Evolutionary conservation across 2,797 vertebrate species (phyloP), one percentile per base, ranked within the genome.

Genomic region (Dicrostonyx torquatus): DNA sequence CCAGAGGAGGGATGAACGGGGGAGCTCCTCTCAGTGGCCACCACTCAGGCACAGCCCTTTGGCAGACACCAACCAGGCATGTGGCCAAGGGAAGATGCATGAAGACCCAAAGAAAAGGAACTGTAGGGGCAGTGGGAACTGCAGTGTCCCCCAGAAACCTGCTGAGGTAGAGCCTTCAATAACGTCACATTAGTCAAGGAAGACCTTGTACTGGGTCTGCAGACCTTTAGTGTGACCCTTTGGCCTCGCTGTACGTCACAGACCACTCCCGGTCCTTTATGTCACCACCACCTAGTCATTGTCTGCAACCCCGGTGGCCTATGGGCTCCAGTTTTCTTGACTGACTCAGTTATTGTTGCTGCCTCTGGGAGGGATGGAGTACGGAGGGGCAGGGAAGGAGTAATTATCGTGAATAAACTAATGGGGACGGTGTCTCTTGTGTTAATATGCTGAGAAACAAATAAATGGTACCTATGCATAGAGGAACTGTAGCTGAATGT

Each of bases 291-390:
- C 34, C 62, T 68, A 76, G 60, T 64, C 43, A 6, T 55, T 92
- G 40, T 88, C 79, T n/a, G 40, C 11, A 83, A 85, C 85, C 89
- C 55, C 40, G 18, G 24, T 10, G 50, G 68, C 40, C 3, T 68
- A 5, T 5, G n/a, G 37, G 4, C n/a, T 70, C 66, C 73, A n/a
- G 40, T 26, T 72, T 43, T 66, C 68, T 53, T 66, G 73, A 45
- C 48, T 93, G 95, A 45, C 45, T 83, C 14, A 1, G 40, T 91
- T 91, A 87, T 87, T 66, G 45, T 83, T 76, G 68, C 37, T 40
- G 2, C 6, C 3, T 20, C 34, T 55, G n/a, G 22, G 82, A 34
- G 40, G 50, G 58, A 34, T 4, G 6, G 50, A 7, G 50, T 24
- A 89, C 24, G 88, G 72, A 40, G 53, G 50, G 60, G 68, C 43